phyloP scores from a whole-genome alignment of 2,888 invertebrate species.

The Tipula unca region DNA sequence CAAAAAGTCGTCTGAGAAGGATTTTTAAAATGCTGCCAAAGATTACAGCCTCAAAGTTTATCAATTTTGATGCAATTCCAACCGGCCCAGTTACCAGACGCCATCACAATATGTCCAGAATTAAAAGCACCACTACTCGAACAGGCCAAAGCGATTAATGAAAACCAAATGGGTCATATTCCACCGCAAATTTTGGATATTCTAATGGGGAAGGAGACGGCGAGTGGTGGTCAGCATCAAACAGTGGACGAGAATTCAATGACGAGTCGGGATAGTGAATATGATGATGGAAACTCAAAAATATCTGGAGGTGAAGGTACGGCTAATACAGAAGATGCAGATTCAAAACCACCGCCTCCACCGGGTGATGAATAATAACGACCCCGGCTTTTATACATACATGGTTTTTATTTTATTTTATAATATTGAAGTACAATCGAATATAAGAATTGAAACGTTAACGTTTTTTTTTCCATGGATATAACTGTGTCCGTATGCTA shows the following conservation, averaged over 20 bases:
- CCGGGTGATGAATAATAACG: background rate
- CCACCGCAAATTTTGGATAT: constrained; percentile 58
- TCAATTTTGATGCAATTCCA: constrained; percentile 73
- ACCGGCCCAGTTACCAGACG: constrained; percentile 60
- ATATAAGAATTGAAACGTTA: too few relatives aligned
- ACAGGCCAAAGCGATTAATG: constrained; percentile 61
- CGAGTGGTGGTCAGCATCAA: background rate
- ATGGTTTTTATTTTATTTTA: too few relatives aligned
- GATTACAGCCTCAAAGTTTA: constrained; percentile 78
- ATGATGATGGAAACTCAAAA: background rate
- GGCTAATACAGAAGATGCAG: background rate
- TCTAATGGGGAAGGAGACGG: constrained; percentile 37
- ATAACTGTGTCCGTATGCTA: too few relatives aligned
- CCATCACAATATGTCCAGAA: constrained; percentile 63
- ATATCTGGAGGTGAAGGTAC: background rate
- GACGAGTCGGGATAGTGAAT: background rate
- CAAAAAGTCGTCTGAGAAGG: constrained; percentile 97
- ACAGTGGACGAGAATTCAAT: background rate
- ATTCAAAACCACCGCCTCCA: background rate
- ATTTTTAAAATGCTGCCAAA: constrained; percentile 90
- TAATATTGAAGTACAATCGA: too few relatives aligned
- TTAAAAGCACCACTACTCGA: constrained; percentile 57
- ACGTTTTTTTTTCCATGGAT: too few relatives aligned
- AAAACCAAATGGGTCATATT: constrained; percentile 60
- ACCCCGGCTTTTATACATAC: too few relatives aligned